Conservation (phyloP, 2,113 vertebrate genomes). For the Oncorhynchus masou region DNA sequence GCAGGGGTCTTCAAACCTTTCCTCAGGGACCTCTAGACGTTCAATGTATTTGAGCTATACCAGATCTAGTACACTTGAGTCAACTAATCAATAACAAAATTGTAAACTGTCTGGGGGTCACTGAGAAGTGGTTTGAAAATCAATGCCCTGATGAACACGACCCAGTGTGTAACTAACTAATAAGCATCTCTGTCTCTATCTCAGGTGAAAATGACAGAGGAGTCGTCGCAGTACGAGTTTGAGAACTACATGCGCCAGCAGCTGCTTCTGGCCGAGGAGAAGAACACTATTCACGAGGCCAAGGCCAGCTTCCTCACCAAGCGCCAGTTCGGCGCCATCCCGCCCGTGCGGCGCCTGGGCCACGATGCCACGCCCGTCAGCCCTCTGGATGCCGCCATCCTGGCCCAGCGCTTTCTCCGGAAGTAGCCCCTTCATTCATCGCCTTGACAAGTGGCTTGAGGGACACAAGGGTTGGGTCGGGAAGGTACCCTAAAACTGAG, state of each 20-base stretch:
- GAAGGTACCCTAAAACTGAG: background rate
- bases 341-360: slow-evolving; percentile 90
- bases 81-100: no score
- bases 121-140: no score
- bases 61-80: no score
- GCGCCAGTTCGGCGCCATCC: slow-evolving; percentile 89
- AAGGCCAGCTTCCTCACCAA: slow-evolving; percentile 87
- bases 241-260: slow-evolving; percentile 99
- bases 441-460: slow-evolving; percentile 13
- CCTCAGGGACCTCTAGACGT: no score
- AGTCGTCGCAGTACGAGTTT: slow-evolving; percentile 97
- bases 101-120: no score
- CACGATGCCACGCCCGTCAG: slow-evolving; percentile 95
- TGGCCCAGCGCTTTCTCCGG: slow-evolving; percentile 93
- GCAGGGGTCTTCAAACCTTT: no score
- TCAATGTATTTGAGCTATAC: no score
- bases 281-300: slow-evolving; percentile 92
- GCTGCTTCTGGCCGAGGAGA: slow-evolving; percentile 95
- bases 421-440: slow-evolving; percentile 71
- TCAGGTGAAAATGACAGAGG: slow-evolving; percentile 90
- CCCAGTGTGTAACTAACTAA: background rate
- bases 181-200: slow-evolving; percentile 7
- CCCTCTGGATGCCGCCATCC: slow-evolving; percentile 91
- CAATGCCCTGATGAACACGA: no score
- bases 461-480: background rate